Evolutionary conservation across 92 coral and sea anemone genomes (phyloP).

Genomic region (Muricea muricata): DNA sequence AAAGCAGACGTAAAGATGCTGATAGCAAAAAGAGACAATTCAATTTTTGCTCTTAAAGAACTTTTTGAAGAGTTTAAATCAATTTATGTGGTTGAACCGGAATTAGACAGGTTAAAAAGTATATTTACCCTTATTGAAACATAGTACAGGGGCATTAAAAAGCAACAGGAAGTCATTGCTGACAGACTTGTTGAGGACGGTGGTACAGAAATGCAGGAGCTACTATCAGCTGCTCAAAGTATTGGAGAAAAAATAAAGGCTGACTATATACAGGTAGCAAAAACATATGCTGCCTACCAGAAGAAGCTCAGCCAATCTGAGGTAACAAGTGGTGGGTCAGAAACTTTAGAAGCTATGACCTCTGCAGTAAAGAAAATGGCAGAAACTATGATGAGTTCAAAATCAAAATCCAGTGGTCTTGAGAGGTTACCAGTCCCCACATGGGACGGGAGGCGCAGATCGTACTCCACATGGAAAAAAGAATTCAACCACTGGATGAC

Average conservation of each 20-base stretch:
- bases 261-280: conserved; percentile 7
- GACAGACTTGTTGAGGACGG: too few relatives aligned
- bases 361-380: not conserved
- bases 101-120: conserved; percentile 30
- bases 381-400: not conserved
- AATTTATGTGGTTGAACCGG: conserved; percentile 23
- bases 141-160: conserved; percentile 37
- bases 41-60: too few relatives aligned
- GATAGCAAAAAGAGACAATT: not conserved
- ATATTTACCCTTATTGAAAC: conserved; percentile 38
- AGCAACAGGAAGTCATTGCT: conserved; percentile 19
- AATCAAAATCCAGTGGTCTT: conserved; percentile 50
- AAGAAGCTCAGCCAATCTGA: not conserved
- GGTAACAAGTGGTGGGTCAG: not conserved
- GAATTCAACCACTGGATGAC: conserved; percentile 69
- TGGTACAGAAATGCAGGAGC: too few relatives aligned
- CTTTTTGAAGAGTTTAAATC: conserved; percentile 56
- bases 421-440: conserved; percentile 66
- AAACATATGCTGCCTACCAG: not conserved
- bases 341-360: not conserved
- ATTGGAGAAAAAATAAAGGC: too few relatives aligned
- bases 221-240: too few relatives aligned
- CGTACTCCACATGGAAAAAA: too few relatives aligned
- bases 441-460: conserved; percentile 66
- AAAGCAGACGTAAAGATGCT: not conserved